These are phyloP conservation scores for Drosophila yakuba DNA, from an alignment of 1,140 invertebrate genomes.

Conservation along the genomic window DNA sequence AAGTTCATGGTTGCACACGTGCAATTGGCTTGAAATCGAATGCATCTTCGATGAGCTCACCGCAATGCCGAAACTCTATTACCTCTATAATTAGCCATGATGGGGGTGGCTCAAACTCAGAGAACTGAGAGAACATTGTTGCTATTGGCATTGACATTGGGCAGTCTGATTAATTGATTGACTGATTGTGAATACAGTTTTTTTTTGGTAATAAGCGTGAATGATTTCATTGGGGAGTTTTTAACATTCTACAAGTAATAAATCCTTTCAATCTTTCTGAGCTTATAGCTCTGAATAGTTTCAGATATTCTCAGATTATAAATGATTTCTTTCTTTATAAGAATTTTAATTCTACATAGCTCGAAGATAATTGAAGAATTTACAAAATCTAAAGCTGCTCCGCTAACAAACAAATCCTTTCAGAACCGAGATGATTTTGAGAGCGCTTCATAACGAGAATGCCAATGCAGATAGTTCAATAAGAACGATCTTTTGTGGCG, in stretches of 20 bases:
- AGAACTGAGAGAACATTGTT: conserved; percentile 4
- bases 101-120: conserved; percentile 22
- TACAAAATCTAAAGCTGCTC: no score
- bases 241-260: no score
- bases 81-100: conserved; percentile 44
- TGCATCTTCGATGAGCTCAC: conserved; percentile 43
- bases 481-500: conserved; percentile 17
- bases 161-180: conserved; percentile 21
- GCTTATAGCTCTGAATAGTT: no score
- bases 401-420: background rate
- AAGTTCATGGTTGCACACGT: conserved; percentile 1
- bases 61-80: background rate
- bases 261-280: no score
- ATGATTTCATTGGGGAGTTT: conserved; percentile 7
- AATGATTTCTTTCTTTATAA: no score
- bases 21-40: conserved; percentile 1
- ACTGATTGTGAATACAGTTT: conserved; percentile 1
- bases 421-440: background rate
- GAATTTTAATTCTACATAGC: background rate
- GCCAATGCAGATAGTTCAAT: conserved; percentile 17
- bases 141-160: conserved; percentile 29
- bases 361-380: background rate
- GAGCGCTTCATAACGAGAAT: no score
- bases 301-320: no score
- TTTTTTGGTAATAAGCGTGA: background rate